Evolutionary conservation across 2,888 invertebrate genomes (phyloP).

Genomic region (Drosophila affinis): DNA sequence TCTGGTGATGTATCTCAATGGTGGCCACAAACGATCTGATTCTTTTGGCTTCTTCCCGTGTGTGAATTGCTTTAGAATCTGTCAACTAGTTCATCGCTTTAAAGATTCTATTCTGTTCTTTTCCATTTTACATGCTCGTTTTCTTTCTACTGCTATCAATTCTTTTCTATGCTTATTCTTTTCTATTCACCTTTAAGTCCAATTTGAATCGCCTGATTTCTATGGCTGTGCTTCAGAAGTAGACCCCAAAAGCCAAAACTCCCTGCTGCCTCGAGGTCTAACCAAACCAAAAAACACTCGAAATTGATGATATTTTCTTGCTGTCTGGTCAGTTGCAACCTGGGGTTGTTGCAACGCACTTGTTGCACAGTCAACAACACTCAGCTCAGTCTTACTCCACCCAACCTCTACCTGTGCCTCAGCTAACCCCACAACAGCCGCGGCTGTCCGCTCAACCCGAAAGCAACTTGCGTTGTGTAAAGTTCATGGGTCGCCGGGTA

Average conservation of each 20-base stretch:
- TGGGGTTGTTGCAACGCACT: constrained; percentile 60
- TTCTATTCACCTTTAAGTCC: too few relatives aligned
- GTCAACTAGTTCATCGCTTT: constrained; percentile 13
- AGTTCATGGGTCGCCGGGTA: constrained; percentile 71
- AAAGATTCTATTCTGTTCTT: neutral
- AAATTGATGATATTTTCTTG: neutral
- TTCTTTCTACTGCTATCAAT: neutral
- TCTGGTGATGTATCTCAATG: neutral
- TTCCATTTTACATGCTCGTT: neutral
- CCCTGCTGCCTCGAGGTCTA: neutral
- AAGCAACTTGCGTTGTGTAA: constrained; percentile 57
- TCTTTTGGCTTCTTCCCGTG: neutral
- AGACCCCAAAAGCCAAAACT: neutral
- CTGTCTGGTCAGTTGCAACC: constrained; percentile 19
- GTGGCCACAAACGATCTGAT: constrained; percentile 1
- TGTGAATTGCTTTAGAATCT: constrained; percentile 9
- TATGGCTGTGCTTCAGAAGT: too few relatives aligned
- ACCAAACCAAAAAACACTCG: neutral
- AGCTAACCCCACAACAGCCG: constrained; percentile 19
- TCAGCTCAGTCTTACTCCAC: constrained; percentile 5
- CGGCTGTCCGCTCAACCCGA: constrained; percentile 5
- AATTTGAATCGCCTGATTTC: too few relatives aligned
- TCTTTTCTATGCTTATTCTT: too few relatives aligned
- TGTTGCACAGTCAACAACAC: constrained; percentile 33
- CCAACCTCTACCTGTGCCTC: constrained; percentile 6